Conservation (phyloP, 2,113 vertebrate species). For the Pachycephala philippinensis region DNA sequence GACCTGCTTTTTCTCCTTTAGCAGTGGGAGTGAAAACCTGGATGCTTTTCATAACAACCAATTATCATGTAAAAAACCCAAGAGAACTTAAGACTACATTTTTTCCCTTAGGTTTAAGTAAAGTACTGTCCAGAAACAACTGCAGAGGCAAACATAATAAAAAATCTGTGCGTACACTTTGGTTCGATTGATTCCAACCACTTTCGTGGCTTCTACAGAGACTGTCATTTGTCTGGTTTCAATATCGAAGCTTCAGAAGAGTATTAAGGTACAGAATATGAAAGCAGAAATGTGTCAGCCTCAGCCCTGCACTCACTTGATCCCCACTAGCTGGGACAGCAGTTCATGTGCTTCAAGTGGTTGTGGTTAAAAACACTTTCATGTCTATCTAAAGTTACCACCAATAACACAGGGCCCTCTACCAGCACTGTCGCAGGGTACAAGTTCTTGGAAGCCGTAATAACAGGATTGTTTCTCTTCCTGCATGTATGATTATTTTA, state of each 20-base stretch:
- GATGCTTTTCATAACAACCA: neutral
- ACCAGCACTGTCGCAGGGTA: neutral
- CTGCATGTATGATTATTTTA: slow-evolving; percentile 23
- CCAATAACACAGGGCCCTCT: neutral
- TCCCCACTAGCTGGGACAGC: neutral
- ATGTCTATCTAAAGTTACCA: slow-evolving; percentile 42
- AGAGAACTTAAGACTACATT: neutral
- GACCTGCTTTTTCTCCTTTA: neutral
- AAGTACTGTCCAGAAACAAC: neutral
- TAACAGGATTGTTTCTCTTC: slow-evolving; percentile 28
- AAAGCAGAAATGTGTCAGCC: slow-evolving; percentile 18
- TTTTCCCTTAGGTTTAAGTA: neutral
- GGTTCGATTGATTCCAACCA: neutral
- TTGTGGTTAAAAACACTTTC: neutral
- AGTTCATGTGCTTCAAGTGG: neutral
- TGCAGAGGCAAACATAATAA: neutral
- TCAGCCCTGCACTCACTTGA: neutral
- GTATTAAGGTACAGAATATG: neutral
- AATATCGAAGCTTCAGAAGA: neutral
- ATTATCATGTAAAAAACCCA: accelerated
- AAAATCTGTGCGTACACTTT: neutral
- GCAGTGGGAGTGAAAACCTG: neutral
- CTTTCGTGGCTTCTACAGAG: neutral
- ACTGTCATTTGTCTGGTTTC: neutral
- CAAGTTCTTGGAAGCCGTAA: slow-evolving; percentile 9